Conservation (phyloP, 2,888 invertebrate species). For the Pachymerium ferrugineum region DNA sequence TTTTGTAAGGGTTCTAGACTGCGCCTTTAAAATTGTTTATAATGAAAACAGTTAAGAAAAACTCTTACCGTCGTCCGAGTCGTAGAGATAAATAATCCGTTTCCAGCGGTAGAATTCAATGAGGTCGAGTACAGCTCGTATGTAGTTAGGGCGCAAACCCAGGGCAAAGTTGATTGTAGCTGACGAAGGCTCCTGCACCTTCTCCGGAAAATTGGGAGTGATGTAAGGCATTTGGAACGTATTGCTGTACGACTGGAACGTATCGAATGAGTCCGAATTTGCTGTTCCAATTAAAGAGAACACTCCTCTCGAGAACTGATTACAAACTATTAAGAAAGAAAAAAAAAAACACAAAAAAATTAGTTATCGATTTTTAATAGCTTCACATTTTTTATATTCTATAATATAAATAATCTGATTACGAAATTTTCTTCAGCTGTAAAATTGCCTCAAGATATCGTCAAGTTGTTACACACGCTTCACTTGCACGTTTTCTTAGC, state of each 20-base stretch:
- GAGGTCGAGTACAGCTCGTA: conserved; percentile 89
- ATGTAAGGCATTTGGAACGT: conserved; percentile 93
- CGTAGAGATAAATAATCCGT: conserved; percentile 82
- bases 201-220: conserved; percentile 90
- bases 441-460: too few relatives aligned
- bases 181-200: conserved; percentile 75
- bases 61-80: conserved; percentile 79
- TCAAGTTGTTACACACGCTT: too few relatives aligned
- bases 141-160: conserved; percentile 92
- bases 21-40: conserved; percentile 33
- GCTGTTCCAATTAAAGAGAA: conserved; percentile 86
- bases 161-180: conserved; percentile 56
- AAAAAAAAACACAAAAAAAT: neutral
- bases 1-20: too few relatives aligned
- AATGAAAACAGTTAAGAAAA: neutral
- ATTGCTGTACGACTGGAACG: conserved; percentile 86
- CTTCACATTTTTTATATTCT: too few relatives aligned
- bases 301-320: conserved; percentile 81
- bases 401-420: too few relatives aligned
- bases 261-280: conserved; percentile 89
- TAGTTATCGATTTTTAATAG: too few relatives aligned
- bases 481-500: too few relatives aligned
- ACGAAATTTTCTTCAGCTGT: too few relatives aligned
- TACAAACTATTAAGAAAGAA: conserved; percentile 64
- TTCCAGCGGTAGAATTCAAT: conserved; percentile 88